A percentile compares a stretch with the other conserved stretches of the same genome.
phyloP scores from a whole-genome alignment of 2,797 vertebrate genomes.

The Paguma larvata region DNA sequence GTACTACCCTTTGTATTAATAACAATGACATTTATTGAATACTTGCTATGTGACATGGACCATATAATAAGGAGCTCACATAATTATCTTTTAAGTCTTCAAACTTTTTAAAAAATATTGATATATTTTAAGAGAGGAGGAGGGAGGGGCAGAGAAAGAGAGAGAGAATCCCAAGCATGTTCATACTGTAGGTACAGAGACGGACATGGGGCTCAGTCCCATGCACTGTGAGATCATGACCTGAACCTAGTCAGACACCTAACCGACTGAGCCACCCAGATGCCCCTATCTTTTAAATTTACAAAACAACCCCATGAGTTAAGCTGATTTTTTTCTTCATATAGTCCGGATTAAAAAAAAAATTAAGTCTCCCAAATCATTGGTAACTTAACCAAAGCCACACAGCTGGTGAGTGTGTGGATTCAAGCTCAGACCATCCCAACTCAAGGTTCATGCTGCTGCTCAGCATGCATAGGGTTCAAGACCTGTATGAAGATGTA shows the following conservation, averaged over 20 bases:
- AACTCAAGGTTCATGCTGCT: neutral
- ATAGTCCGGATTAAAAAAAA: neutral
- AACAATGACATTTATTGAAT: neutral
- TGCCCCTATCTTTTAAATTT: neutral
- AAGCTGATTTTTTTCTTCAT: neutral
- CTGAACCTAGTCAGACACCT: too few relatives aligned
- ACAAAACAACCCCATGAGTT: neutral
- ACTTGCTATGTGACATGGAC: neutral
- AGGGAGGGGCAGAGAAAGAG: too few relatives aligned
- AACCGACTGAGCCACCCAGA: too few relatives aligned
- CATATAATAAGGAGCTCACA: neutral
- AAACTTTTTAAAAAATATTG: neutral
- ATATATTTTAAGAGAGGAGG: too few relatives aligned
- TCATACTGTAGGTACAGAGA: too few relatives aligned
- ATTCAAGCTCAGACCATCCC: neutral
- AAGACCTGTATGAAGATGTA: neutral
- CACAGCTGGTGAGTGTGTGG: neutral
- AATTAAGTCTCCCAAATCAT: neutral
- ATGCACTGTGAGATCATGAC: too few relatives aligned
- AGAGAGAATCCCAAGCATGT: too few relatives aligned
- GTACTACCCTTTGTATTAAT: neutral
- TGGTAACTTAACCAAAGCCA: neutral
- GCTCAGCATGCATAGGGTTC: neutral
- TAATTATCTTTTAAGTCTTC: neutral
- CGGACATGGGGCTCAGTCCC: too few relatives aligned